Percentiles rank a stretch among this genome's conserved stretches.
Conservation (phyloP, 2,113 vertebrate genomes). For the Tichodroma muraria region DNA sequence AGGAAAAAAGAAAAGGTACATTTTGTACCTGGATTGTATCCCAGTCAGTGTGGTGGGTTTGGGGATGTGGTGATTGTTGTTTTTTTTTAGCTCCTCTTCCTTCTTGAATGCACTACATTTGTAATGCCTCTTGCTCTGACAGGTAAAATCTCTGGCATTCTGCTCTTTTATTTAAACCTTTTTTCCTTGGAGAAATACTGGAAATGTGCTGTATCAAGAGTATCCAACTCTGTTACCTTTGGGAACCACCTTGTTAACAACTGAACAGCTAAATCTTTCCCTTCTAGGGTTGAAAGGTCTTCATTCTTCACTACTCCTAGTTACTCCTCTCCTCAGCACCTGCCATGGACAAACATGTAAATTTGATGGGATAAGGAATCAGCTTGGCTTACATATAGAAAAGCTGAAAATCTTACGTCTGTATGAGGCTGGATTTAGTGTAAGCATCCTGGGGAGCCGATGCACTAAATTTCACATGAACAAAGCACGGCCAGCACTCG, state of each 20-base stretch:
- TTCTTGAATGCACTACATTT: not conserved
- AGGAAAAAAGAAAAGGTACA: not conserved
- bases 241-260: not conserved
- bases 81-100: not conserved
- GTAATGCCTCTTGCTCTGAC: not conserved
- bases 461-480: not conserved
- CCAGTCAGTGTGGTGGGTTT: not conserved
- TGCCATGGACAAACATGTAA: not conserved
- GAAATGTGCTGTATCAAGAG: not conserved
- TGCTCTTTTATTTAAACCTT: not conserved
- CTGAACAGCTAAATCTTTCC: not conserved
- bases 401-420: not conserved
- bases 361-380: not conserved
- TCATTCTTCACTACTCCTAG: not conserved
- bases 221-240: not conserved
- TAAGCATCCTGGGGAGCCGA: not conserved
- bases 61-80: not conserved
- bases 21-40: not conserved
- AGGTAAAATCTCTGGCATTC: not conserved
- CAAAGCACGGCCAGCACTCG: not conserved
- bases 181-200: not conserved
- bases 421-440: not conserved
- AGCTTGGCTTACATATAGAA: not conserved
- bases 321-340: not conserved
- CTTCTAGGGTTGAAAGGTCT: not conserved